Conservation (phyloP, 2,113 vertebrate genomes). For the Alaudala cheleensis region DNA sequence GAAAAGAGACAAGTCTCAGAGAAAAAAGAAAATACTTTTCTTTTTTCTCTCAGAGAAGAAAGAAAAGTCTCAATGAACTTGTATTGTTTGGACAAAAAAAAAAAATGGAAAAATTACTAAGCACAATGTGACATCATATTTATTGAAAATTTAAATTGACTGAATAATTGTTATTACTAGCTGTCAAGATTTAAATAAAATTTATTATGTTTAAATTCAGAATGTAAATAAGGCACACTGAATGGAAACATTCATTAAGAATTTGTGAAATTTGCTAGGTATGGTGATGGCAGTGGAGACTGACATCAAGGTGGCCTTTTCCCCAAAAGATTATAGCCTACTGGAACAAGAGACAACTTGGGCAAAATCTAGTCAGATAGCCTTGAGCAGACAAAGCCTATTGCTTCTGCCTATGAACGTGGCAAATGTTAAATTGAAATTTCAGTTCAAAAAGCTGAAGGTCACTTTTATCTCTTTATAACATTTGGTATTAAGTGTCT, state of each 20-base stretch:
- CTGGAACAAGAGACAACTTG: neutral
- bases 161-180: neutral
- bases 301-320: neutral
- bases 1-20: too few species aligned
- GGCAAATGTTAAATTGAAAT: neutral
- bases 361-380: neutral
- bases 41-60: too few species aligned
- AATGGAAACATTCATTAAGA: neutral
- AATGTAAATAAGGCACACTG: neutral
- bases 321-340: fast-evolving
- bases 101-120: neutral
- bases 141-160: neutral
- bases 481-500: neutral
- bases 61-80: neutral
- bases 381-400: neutral
- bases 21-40: too few species aligned
- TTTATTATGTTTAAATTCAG: neutral
- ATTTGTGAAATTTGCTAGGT: neutral
- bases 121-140: neutral
- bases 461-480: neutral
- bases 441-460: neutral
- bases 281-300: neutral
- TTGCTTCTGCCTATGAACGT: neutral
- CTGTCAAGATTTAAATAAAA: neutral
- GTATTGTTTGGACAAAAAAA: neutral